phyloP scores from a whole-genome alignment of 64 coral and sea anemone genomes.

The Dendrophyllia cribrosa region DNA sequence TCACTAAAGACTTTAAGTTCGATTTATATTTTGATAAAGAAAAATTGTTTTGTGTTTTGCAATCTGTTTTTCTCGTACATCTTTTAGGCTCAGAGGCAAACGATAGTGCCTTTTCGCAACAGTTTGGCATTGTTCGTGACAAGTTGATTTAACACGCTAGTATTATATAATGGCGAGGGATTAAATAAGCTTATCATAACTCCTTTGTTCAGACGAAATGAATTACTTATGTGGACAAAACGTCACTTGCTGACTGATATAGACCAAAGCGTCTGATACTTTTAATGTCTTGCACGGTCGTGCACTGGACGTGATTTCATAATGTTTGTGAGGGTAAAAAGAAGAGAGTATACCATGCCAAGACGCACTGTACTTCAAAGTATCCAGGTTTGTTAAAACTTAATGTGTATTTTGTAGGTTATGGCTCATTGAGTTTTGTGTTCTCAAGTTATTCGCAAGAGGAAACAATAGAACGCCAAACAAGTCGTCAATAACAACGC shows the following conservation, averaged over 20 bases:
- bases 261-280: neutral
- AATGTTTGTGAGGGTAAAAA: neutral
- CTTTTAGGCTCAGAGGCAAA: neutral
- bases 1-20: neutral
- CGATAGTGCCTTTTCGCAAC: neutral
- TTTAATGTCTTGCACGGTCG: neutral
- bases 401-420: too few species aligned
- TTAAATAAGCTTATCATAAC: constrained; percentile 1
- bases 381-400: too few species aligned
- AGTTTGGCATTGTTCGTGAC: neutral
- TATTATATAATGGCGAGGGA: neutral
- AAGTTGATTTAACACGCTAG: neutral
- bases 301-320: neutral
- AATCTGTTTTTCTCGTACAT: neutral
- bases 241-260: neutral
- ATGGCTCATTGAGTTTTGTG: too few species aligned
- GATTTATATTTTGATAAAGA: neutral
- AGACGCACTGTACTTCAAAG: too few species aligned
- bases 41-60: neutral
- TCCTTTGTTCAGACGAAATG: neutral
- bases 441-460: too few species aligned
- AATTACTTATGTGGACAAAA: neutral
- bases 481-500: too few species aligned
- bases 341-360: neutral
- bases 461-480: too few species aligned